Evolutionary conservation across 2,113 vertebrate species (phyloP).

Genomic region (Notothenia coriiceps): DNA sequence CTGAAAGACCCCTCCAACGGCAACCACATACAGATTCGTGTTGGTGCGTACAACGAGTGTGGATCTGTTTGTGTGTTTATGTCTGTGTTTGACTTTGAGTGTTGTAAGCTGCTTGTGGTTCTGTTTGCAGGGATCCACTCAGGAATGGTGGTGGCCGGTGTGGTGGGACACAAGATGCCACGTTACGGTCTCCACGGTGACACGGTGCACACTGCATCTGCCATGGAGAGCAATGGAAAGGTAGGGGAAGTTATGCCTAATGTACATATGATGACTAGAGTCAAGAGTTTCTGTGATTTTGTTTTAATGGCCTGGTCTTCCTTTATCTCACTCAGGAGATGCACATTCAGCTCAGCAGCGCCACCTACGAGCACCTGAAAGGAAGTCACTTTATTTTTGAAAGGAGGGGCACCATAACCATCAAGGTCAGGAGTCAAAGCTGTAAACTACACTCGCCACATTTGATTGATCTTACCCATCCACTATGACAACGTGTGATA

Average conservation of each 20-base stretch:
- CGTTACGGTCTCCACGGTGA: constrained; percentile 85
- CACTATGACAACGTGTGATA: not conserved
- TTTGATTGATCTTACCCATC: not conserved
- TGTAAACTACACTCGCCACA: constrained; percentile 2
- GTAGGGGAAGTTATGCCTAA: constrained; percentile 31
- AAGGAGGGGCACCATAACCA: constrained; percentile 82
- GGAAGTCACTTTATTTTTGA: constrained; percentile 86
- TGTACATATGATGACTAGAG: not conserved
- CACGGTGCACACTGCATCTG: constrained; percentile 84
- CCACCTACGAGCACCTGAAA: constrained; percentile 83
- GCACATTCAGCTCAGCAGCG: constrained; percentile 85
- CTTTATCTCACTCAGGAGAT: constrained; percentile 74
- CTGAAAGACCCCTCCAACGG: constrained; percentile 84
- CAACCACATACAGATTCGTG: constrained; percentile 84
- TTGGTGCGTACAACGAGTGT: constrained; percentile 68
- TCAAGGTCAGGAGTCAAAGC: constrained; percentile 76
- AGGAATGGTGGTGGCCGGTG: constrained; percentile 84
- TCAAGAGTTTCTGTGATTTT: not conserved
- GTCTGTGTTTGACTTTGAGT: not conserved
- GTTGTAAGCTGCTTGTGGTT: not conserved
- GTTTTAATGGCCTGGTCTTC: not conserved
- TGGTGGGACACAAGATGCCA: constrained; percentile 85
- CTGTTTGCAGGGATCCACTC: constrained; percentile 81
- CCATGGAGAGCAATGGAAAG: constrained; percentile 86
- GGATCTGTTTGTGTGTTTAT: not conserved